Conservation (phyloP, 92 coral and sea anemone species). For the Siderastrea siderea region DNA sequence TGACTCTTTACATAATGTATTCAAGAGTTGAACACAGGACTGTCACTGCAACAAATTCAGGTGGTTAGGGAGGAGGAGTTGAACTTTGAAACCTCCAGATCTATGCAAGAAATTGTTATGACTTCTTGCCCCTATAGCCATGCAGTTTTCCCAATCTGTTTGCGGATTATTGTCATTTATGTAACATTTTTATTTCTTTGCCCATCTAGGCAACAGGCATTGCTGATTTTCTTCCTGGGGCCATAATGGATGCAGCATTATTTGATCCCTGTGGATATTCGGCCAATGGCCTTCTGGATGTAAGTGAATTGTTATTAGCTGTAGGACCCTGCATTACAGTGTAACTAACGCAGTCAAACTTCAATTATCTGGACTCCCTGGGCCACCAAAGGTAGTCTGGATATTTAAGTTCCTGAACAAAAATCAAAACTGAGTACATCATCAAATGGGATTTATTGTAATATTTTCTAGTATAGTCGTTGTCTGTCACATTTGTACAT, state of each 20-base stretch:
- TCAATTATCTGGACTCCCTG: too few species aligned
- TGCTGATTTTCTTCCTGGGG: slow-evolving; percentile 85
- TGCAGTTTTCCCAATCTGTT: background rate
- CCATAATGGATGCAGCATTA: slow-evolving; percentile 85
- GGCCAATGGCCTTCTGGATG: slow-evolving; percentile 89
- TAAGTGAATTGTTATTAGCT: slow-evolving; percentile 25
- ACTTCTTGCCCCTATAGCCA: background rate
- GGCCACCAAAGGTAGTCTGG: too few species aligned
- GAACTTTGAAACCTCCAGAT: background rate
- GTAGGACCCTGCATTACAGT: background rate
- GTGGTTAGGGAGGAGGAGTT: too few species aligned
- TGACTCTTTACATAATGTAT: too few species aligned
- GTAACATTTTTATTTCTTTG: background rate
- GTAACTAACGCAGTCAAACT: background rate
- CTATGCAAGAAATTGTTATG: too few species aligned
- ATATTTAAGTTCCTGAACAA: too few species aligned
- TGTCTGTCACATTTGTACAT: too few species aligned
- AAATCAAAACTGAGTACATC: too few species aligned
- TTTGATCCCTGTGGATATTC: slow-evolving; percentile 99
- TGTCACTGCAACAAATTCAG: too few species aligned
- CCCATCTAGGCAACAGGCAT: slow-evolving; percentile 80
- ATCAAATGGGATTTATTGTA: too few species aligned
- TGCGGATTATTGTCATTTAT: background rate
- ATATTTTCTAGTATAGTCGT: too few species aligned
- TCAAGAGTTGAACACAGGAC: too few species aligned